Conservation (phyloP, 1,140 invertebrate genomes). For the Pogonognathellus flavescens region DNA sequence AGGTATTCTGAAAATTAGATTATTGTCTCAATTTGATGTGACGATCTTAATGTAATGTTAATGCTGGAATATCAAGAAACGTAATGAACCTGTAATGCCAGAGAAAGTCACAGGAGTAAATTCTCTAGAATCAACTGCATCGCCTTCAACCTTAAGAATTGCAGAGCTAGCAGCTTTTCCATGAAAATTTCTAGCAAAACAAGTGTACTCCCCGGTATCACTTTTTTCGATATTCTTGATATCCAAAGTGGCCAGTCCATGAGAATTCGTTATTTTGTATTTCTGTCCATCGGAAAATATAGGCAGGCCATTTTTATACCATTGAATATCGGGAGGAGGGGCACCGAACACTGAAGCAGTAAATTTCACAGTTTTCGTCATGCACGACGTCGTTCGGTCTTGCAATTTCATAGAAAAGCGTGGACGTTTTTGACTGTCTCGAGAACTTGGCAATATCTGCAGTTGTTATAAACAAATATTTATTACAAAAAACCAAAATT, state of each 20-base stretch:
- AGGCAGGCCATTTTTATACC: slow-evolving; percentile 84
- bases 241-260: slow-evolving; percentile 83
- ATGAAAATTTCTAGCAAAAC: slow-evolving; percentile 71
- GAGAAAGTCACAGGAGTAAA: slow-evolving; percentile 19
- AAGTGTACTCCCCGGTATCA: slow-evolving; percentile 75
- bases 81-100: slow-evolving; percentile 44
- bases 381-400: slow-evolving; percentile 81
- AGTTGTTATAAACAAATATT: neutral
- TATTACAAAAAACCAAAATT: too few relatives aligned
- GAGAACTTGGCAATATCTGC: neutral
- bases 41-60: too few relatives aligned
- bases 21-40: too few relatives aligned
- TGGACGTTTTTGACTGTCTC: slow-evolving; percentile 71
- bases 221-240: slow-evolving; percentile 73
- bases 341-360: slow-evolving; percentile 87
- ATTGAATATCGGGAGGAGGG: slow-evolving; percentile 83
- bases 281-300: slow-evolving; percentile 68
- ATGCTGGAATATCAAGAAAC: too few relatives aligned
- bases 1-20: neutral
- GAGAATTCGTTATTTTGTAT: slow-evolving; percentile 74
- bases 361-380: slow-evolving; percentile 77
- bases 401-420: slow-evolving; percentile 85
- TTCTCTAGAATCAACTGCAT: slow-evolving; percentile 77
- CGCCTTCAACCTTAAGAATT: slow-evolving; percentile 76
- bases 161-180: slow-evolving; percentile 80